phyloP scores from a whole-genome alignment of 2,797 vertebrate genomes.

The Sylvia borin region DNA sequence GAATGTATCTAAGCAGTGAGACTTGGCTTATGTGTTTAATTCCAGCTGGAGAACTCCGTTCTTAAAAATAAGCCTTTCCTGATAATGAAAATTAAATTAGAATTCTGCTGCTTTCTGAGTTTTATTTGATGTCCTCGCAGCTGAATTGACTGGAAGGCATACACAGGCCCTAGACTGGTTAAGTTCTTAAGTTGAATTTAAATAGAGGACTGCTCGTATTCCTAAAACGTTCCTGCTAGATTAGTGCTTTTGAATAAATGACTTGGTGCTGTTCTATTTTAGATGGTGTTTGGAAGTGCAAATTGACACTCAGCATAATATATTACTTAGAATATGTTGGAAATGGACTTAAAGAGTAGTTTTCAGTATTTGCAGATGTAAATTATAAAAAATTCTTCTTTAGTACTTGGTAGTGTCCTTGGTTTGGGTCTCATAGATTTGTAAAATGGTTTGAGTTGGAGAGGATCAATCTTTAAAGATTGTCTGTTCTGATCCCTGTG shows the following conservation, averaged over 20 bases:
- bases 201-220: not conserved
- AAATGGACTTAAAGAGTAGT: not conserved
- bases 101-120: not conserved
- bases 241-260: not conserved
- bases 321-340: not conserved
- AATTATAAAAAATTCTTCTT: not conserved
- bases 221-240: not conserved
- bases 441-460: not conserved
- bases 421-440: not conserved
- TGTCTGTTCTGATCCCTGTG: accelerated
- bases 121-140: not conserved
- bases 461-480: not conserved
- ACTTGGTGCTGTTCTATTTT: not conserved
- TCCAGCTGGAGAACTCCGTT: not conserved
- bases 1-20: not conserved
- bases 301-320: not conserved
- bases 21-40: not conserved
- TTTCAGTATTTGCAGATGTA: not conserved
- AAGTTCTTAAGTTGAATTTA: not conserved
- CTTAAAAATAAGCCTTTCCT: not conserved
- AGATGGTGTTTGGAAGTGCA: not conserved
- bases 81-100: not conserved
- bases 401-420: not conserved
- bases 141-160: not conserved
- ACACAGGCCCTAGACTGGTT: not conserved